Evolutionary conservation across 2,113 vertebrate genomes (phyloP).

Genomic region (Ornithorhynchus anatinus): DNA sequence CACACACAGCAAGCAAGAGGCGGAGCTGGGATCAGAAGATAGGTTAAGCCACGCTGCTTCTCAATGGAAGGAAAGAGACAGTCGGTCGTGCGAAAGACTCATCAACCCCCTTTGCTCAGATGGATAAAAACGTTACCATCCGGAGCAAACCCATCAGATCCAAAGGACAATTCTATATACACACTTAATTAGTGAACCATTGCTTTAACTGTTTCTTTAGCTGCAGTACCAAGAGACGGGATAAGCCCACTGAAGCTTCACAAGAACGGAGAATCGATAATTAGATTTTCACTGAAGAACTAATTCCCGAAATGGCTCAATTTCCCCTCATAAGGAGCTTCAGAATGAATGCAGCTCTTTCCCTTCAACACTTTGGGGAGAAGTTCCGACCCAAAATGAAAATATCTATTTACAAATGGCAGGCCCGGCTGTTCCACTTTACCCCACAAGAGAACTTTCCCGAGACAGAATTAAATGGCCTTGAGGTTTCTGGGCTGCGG

Average conservation of each 20-base stretch:
- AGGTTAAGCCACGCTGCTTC: too few species aligned
- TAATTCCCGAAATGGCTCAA: conserved; percentile 40
- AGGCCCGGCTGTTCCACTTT: conserved; percentile 1
- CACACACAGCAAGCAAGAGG: too few species aligned
- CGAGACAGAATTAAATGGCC: conserved; percentile 26
- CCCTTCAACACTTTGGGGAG: conserved; percentile 40
- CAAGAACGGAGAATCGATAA: conserved; percentile 36
- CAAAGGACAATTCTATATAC: too few species aligned
- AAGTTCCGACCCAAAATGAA: neutral
- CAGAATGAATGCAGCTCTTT: neutral
- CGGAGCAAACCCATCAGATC: too few species aligned
- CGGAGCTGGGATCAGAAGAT: too few species aligned
- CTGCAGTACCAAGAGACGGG: neutral
- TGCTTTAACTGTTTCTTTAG: too few species aligned
- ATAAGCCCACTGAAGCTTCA: conserved; percentile 23
- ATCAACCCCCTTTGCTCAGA: too few species aligned
- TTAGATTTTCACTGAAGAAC: conserved; percentile 36
- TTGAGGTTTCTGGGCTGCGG: neutral
- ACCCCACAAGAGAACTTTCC: conserved; percentile 32
- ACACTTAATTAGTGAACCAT: too few species aligned
- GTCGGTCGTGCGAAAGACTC: too few species aligned
- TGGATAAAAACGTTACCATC: too few species aligned
- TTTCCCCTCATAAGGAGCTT: conserved; percentile 44
- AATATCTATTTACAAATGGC: neutral
- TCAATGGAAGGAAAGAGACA: too few species aligned